phyloP scores from a whole-genome alignment of 2,113 vertebrate species.

The Serinus canaria region DNA sequence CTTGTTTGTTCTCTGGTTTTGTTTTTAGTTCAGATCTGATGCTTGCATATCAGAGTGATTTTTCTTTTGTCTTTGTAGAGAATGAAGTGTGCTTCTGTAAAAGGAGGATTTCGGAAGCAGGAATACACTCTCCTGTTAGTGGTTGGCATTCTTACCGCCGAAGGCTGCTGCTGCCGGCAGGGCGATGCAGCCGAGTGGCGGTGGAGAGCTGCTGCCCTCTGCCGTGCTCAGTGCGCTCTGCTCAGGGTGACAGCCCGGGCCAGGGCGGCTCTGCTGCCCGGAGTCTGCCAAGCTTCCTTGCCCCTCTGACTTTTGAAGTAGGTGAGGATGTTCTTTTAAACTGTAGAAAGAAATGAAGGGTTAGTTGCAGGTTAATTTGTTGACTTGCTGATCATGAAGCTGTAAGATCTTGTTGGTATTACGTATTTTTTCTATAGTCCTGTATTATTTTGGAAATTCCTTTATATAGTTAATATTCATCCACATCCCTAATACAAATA shows the following conservation, averaged over 20 bases:
- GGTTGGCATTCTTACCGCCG: neutral
- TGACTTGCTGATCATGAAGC: neutral
- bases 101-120: neutral
- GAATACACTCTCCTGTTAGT: too few species aligned
- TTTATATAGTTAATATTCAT: neutral
- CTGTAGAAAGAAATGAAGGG: neutral
- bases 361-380: neutral
- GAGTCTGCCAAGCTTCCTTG: neutral
- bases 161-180: neutral
- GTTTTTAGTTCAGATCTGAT: neutral
- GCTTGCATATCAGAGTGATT: neutral
- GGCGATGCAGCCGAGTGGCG: too few species aligned
- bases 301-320: neutral
- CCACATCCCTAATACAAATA: neutral
- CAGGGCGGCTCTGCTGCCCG: accelerated
- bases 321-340: accelerated
- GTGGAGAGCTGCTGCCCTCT: constrained; percentile 51
- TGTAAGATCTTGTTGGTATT: neutral
- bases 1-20: neutral
- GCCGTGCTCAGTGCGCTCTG: neutral
- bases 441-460: neutral
- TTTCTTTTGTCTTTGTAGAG: neutral
- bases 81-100: neutral
- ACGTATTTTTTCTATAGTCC: neutral
- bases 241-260: too few species aligned